Base-by-base conservation (phyloP, 2,113 vertebrate genomes). In the Melanotaenia duboulayi region DNA sequence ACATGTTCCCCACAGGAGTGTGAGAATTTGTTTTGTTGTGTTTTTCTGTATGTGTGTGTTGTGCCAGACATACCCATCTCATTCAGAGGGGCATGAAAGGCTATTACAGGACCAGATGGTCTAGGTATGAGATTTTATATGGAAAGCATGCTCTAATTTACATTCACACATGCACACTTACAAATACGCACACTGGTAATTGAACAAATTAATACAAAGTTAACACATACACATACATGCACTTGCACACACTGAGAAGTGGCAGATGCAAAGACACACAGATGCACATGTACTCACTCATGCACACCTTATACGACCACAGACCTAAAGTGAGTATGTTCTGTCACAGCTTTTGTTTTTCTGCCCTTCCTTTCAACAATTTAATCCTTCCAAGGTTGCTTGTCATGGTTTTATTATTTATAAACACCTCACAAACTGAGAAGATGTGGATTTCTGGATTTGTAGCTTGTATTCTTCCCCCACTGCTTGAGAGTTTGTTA, bases 41-140 rank as follows among this genome's bases (percentile, higher is more conserved):
- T 63, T 28, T 63, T 35, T 71, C 81, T n/a, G 2, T 48, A 17
- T 48, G 17, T 60, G 54, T 51, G 24, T 60, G 48, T 39, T 71
- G 84, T 82, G 76, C 60, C 83, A 86, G 62, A 76, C 82, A 80
- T 69, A 74, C 72, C 85, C 76, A 67, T 85, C 69, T 85, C 71
- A 80, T 85, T 91, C 85, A 85, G 14, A 74, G 79, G 86, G 84
- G 72, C 82, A 88, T 52, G 77, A 69, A 64, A 89, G 73, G 74
- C 87, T 87, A 87, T 91, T 91, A 88, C 49, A 71, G 62, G 16
- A 46, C 84, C 91, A 90, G 90, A 91, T 91, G 88, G 90, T 19
- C 59, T 71, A 87, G 84, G 87, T 89, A 84, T 78, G 62, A 71
- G 54, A 75, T 73, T 76, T 78, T 57, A 83, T 57, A 83, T 65